These are phyloP conservation scores for Goniozus legneri DNA, from an alignment of 1,140 invertebrate species.

Conservation along the genomic window DNA sequence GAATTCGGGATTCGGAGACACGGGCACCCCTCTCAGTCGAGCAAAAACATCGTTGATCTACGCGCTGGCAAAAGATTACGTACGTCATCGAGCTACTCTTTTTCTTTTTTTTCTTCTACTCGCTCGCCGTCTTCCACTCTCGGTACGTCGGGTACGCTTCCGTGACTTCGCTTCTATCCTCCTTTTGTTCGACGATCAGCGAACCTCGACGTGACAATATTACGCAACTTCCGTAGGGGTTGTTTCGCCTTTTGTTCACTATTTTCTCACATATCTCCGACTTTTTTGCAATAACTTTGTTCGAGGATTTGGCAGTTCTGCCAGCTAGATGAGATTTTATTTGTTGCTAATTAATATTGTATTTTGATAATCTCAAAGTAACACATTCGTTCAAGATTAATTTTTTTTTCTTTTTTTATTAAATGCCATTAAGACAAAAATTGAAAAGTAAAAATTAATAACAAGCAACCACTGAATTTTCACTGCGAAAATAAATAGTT, in stretches of 20 bases:
- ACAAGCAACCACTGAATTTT: too few relatives aligned
- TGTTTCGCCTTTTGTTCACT: neutral
- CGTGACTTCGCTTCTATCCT: neutral
- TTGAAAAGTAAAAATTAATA: too few relatives aligned
- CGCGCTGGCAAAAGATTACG: slow-evolving; percentile 34
- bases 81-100: slow-evolving; percentile 24
- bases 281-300: too few relatives aligned
- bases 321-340: too few relatives aligned
- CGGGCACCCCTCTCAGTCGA: slow-evolving; percentile 34
- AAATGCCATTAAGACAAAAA: too few relatives aligned
- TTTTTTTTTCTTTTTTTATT: too few relatives aligned
- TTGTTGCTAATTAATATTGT: too few relatives aligned
- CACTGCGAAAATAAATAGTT: too few relatives aligned
- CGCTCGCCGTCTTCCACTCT: slow-evolving; percentile 21
- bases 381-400: too few relatives aligned
- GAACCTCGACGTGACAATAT: slow-evolving; percentile 22
- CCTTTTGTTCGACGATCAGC: slow-evolving; percentile 22
- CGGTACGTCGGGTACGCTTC: neutral
- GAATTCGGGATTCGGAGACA: slow-evolving; percentile 31
- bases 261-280: too few relatives aligned
- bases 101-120: slow-evolving; percentile 22
- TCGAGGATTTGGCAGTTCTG: too few relatives aligned
- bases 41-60: slow-evolving; percentile 47
- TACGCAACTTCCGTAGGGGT: slow-evolving; percentile 10
- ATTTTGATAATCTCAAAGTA: too few relatives aligned